Percentiles rank a stretch among this genome's conserved stretches.
These are phyloP conservation scores for Oscheius sp. DNA, from an alignment of 2,888 invertebrate genomes.

Conservation along the genomic window DNA sequence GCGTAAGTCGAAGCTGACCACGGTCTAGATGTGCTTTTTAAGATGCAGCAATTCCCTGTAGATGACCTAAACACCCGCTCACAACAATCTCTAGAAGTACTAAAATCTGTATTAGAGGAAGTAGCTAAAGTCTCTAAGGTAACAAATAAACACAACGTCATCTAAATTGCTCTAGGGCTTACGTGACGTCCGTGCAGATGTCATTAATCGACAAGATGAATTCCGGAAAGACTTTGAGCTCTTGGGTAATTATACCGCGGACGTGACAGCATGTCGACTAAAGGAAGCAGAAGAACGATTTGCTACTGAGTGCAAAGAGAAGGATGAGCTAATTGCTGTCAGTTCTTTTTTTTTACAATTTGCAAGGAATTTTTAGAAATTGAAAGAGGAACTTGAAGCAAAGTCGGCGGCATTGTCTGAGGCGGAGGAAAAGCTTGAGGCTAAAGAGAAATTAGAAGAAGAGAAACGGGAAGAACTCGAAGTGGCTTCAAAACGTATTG, in stretches of 20 bases:
- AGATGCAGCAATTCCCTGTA: constrained; percentile 40
- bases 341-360: neutral
- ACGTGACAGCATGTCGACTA: neutral
- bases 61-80: constrained; percentile 47
- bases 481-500: neutral
- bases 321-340: constrained; percentile 33
- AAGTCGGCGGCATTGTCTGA: neutral
- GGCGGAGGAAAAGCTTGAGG: constrained; percentile 36
- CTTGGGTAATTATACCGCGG: constrained; percentile 6
- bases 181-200: constrained; percentile 40
- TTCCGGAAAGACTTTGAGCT: constrained; percentile 34
- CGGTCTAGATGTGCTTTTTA: neutral
- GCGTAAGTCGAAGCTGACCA: neutral
- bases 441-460: neutral
- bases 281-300: constrained; percentile 8
- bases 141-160: neutral
- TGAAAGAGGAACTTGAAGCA: constrained; percentile 10
- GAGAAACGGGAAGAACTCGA: constrained; percentile 5
- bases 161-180: constrained; percentile 32
- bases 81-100: constrained; percentile 39
- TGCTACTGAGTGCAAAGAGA: constrained; percentile 17
- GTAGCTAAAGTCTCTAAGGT: constrained; percentile 38
- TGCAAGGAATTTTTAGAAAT: constrained; percentile 16
- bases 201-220: constrained; percentile 34
- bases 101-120: constrained; percentile 40